Evolutionary conservation across 2,113 vertebrate species (phyloP).

Genomic region (Corythaixoides concolor): DNA sequence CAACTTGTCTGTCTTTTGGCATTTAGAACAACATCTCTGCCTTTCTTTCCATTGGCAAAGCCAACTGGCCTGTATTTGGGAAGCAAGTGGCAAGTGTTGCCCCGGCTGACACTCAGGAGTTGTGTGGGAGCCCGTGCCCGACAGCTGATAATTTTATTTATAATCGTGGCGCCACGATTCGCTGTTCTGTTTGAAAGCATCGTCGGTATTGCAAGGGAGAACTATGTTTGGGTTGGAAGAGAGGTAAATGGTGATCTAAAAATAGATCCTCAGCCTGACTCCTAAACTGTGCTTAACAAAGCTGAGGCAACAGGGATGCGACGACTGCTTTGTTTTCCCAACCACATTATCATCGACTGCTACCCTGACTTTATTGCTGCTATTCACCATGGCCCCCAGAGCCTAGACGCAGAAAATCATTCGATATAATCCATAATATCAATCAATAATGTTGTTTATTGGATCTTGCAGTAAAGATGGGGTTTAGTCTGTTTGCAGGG

Average conservation of each 20-base stretch:
- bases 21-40: not conserved
- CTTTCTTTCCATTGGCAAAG: not conserved
- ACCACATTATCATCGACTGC: not conserved
- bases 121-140: not conserved
- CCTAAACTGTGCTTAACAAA: not conserved
- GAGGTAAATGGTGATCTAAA: not conserved
- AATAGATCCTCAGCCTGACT: not conserved
- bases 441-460: not conserved
- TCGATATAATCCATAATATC: not conserved
- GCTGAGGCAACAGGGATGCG: not conserved
- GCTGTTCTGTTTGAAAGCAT: not conserved
- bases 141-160: conserved; percentile 15
- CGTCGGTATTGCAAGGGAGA: not conserved
- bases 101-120: not conserved
- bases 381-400: not conserved
- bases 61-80: not conserved
- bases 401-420: not conserved
- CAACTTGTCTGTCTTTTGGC: not conserved
- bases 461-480: not conserved
- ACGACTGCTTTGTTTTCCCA: not conserved
- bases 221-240: conserved; percentile 1
- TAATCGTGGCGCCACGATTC: rapidly evolving
- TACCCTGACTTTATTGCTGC: not conserved
- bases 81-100: not conserved
- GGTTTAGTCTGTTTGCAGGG: not conserved